Evolutionary conservation across 2,797 vertebrate genomes (phyloP), one percentile per base, ranked within the genome.

Genomic region (Galaxias olidus): DNA sequence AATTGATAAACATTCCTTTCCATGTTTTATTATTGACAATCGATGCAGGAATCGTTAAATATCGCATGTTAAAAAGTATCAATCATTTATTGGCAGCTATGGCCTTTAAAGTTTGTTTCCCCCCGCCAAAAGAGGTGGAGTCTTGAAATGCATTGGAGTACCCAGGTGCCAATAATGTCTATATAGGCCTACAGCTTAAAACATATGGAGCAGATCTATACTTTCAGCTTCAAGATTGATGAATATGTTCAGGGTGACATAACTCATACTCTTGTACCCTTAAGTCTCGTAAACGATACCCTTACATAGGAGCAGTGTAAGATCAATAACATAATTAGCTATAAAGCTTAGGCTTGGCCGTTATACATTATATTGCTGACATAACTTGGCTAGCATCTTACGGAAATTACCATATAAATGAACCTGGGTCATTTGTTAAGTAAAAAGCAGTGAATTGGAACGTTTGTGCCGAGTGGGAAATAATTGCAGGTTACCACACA

Each of bases 241-340:
- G 73, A 76, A 79, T 76, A 65, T 77, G 77, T 75, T 83, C 82
- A 74, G 72, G 73, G 74, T 62, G 43, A 65, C 81, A 86, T 86
- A 82, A 84, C 81, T 87, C 80, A 80, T 69, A 64, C 30, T 67
- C 77, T 74, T 81, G 7, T 11, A 41, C 40, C 17, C 43, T n/a
- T 82, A 79, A n/a, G 76, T 83, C 76, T 83, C 71, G 73, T 71
- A 70, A 83, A 79, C 72, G 30, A 72, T 68, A 82, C 67, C 76
- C 76, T 75, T 66, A 84, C 43, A 69, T 73, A 54, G 74, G 60
- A 81, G 72, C 68, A 68, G 72, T 76, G 76, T 60, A 72, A 76
- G 82, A 89, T 89, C 88, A 87, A 89, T 89, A 84, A 82, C 76
- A 69, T 86, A 86, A 87, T 90, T 88, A 88, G 81, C 83, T 83